Percentiles rank a stretch among this genome's conserved stretches.
Evolutionary conservation across 53 echinoderm and acorn worm species (phyloP).

Genomic region (Echinarachnius parma): DNA sequence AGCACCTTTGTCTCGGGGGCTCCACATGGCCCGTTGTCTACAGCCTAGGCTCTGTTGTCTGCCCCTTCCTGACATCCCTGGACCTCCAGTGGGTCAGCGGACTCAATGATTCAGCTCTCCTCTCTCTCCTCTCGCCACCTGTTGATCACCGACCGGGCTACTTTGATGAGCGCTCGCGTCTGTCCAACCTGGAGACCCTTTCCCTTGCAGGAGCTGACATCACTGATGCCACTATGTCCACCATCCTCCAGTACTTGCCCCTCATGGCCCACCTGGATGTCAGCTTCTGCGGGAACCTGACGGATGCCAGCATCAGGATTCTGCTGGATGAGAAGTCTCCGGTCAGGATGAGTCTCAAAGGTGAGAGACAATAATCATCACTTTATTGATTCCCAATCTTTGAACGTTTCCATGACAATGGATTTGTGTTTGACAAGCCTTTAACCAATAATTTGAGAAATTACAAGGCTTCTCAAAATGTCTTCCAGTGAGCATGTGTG

Average conservation of each 20-base stretch:
- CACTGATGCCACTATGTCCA: constrained; percentile 70
- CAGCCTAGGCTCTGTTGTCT: constrained; percentile 70
- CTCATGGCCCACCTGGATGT: constrained; percentile 63
- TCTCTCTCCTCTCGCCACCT: constrained; percentile 62
- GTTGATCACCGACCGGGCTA: constrained; percentile 88
- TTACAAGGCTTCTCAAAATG: no score
- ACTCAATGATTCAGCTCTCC: constrained; percentile 60
- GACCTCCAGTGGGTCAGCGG: constrained; percentile 90
- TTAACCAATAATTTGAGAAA: no score
- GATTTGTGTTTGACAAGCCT: no score
- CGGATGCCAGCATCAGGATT: constrained; percentile 62
- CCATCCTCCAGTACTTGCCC: constrained; percentile 54
- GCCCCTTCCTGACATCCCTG: constrained; percentile 70
- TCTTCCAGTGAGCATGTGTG: no score
- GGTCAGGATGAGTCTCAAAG: constrained; percentile 60
- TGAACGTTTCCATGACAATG: no score
- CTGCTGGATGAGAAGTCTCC: constrained; percentile 67
- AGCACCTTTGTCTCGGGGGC: constrained; percentile 58
- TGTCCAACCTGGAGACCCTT: constrained; percentile 63
- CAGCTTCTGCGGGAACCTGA: constrained; percentile 82
- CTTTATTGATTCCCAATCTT: no score
- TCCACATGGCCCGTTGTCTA: constrained; percentile 61
- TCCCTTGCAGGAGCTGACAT: constrained; percentile 81
- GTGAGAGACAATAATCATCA: no score
- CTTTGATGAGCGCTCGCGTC: constrained; percentile 76